A percentile compares a stretch with the other conserved stretches of the same genome.
Conservation (phyloP, 2,888 invertebrate species). For the Camponotus fellah region DNA sequence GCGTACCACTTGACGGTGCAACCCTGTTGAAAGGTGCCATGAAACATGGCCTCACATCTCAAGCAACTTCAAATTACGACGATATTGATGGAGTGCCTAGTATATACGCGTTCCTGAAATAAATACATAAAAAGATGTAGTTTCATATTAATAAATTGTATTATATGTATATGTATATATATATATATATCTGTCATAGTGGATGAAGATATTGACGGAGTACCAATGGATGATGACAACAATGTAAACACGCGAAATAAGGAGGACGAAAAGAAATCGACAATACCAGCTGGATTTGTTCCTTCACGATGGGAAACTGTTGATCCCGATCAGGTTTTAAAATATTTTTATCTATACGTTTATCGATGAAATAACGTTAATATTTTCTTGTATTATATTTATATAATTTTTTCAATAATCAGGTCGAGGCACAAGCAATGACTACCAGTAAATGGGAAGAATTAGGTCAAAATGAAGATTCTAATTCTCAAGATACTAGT, state of each 20-base stretch:
- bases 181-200: constrained; percentile 85
- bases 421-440: constrained; percentile 93
- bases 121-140: constrained; percentile 12
- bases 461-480: constrained; percentile 87
- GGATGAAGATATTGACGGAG: constrained; percentile 92
- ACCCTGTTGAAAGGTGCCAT: constrained; percentile 92
- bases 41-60: constrained; percentile 86
- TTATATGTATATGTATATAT: background rate
- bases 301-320: constrained; percentile 99
- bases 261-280: constrained; percentile 83
- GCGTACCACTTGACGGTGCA: constrained; percentile 92
- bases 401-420: constrained; percentile 11
- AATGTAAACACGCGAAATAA: constrained; percentile 74
- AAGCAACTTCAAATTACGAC: constrained; percentile 86
- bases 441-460: constrained; percentile 96
- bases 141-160: background rate
- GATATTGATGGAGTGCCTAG: constrained; percentile 91
- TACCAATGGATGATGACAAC: constrained; percentile 88
- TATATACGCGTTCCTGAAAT: constrained; percentile 80
- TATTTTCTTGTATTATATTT: background rate
- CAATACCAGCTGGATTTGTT: constrained; percentile 91
- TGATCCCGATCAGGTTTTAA: constrained; percentile 91
- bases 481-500: constrained; percentile 86
- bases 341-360: background rate
- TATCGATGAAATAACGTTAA: background rate